phyloP scores from a whole-genome alignment of 2,113 vertebrate genomes.

The Tenrec ecaudatus region DNA sequence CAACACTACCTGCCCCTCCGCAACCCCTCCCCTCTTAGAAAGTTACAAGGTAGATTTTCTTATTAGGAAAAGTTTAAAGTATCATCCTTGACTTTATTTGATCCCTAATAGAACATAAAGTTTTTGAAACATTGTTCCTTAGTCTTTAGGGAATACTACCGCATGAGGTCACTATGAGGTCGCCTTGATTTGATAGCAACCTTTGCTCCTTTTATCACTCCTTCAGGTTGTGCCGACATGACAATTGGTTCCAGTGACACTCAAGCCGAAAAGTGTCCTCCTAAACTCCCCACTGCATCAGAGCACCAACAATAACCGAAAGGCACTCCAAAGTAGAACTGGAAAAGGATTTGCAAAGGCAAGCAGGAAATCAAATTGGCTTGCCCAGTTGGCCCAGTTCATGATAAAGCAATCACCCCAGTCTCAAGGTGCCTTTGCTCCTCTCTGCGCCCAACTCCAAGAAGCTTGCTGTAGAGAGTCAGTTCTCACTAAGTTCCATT shows the following conservation, averaged over 20 bases:
- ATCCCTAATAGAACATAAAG: not conserved
- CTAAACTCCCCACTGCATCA: not conserved
- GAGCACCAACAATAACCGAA: not conserved
- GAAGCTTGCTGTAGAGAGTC: not conserved
- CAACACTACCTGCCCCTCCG: not conserved
- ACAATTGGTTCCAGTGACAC: not conserved
- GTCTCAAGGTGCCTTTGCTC: not conserved
- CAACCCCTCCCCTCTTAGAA: not conserved
- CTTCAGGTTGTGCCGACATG: constrained; percentile 17
- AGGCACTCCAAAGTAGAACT: not conserved
- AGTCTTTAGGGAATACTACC: not conserved
- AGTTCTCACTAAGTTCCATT: not conserved
- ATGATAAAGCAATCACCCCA: not conserved
- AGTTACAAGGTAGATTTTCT: not conserved
- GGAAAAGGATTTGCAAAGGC: not conserved
- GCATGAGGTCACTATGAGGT: not conserved
- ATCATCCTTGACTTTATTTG: constrained; percentile 14
- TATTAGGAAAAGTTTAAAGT: constrained; percentile 28
- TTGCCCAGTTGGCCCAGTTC: not conserved
- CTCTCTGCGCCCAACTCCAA: not conserved
- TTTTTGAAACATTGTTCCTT: constrained; percentile 7
- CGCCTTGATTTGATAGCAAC: not conserved
- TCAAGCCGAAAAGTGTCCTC: not conserved
- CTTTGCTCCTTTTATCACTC: not conserved
- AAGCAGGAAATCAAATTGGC: not conserved